Evolutionary conservation across 2,888 invertebrate genomes (phyloP).

Genomic region (Iphiclides podalirius): DNA sequence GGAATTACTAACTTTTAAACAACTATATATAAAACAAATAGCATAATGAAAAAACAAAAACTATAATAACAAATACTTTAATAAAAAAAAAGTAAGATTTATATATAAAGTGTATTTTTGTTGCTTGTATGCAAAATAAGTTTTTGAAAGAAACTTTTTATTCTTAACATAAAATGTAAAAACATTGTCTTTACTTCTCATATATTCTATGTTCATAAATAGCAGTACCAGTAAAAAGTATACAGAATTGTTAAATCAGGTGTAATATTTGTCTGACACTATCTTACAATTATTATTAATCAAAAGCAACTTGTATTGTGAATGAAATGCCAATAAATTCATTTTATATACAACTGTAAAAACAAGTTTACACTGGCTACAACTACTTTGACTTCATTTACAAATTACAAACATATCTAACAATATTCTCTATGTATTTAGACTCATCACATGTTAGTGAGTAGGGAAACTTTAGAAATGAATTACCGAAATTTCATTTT

Average conservation of each 20-base stretch:
- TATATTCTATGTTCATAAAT: neutral
- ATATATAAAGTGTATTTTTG: too few relatives aligned
- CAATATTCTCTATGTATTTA: constrained; percentile 15
- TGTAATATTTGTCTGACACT: neutral
- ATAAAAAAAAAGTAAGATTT: too few relatives aligned
- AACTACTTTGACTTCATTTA: constrained; percentile 28
- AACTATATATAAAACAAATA: too few relatives aligned
- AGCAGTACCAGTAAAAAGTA: neutral
- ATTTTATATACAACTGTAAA: constrained; percentile 24
- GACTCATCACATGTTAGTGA: constrained; percentile 4
- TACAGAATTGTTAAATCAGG: constrained; percentile 5
- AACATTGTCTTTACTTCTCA: constrained; percentile 10
- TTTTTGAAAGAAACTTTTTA: constrained; percentile 40
- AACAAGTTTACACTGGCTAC: constrained; percentile 41
- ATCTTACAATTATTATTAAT: neutral
- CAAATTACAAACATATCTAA: constrained; percentile 25
- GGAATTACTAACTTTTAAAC: too few relatives aligned
- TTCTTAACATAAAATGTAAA: constrained; percentile 24
- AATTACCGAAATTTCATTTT: constrained; percentile 75
- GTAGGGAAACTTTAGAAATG: constrained; percentile 16
- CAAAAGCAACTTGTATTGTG: neutral
- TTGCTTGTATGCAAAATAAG: constrained; percentile 13
- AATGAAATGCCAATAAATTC: constrained; percentile 18
- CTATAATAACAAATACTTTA: too few relatives aligned
- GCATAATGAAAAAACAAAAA: too few relatives aligned